A percentile compares a stretch with the other conserved stretches of the same genome.
These are phyloP conservation scores for Bostrychus sinensis DNA, from an alignment of 2,113 vertebrate species.

Conservation along the genomic window DNA sequence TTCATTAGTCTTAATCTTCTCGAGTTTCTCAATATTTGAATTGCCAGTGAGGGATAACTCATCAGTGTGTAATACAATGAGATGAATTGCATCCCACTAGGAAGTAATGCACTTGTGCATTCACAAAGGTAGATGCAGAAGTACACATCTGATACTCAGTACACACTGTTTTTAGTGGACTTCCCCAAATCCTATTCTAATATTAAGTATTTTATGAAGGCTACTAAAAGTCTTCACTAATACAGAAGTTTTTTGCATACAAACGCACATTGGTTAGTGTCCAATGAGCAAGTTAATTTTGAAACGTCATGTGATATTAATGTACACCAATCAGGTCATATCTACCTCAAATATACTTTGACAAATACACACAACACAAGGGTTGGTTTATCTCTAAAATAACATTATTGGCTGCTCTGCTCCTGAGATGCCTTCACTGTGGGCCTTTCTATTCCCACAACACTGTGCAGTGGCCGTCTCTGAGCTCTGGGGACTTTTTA, in stretches of 20 bases:
- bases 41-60: conserved; percentile 3
- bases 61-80: conserved; percentile 55
- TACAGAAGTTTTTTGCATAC: conserved; percentile 37
- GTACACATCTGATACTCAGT: background rate
- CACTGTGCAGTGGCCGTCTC: conserved; percentile 35
- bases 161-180: conserved; percentile 5
- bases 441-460: conserved; percentile 9
- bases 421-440: conserved; percentile 20
- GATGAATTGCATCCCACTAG: conserved; percentile 23
- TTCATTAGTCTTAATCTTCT: background rate
- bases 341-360: conserved; percentile 59
- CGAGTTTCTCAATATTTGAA: conserved; percentile 5
- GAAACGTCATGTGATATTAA: conserved; percentile 62
- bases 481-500: conserved; percentile 38
- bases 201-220: no score
- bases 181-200: background rate
- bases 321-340: conserved; percentile 61
- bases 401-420: conserved; percentile 13
- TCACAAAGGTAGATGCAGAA: no score
- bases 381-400: conserved; percentile 38
- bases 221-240: conserved; percentile 9
- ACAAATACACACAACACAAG: conserved; percentile 50
- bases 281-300: conserved; percentile 58
- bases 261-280: conserved; percentile 36
- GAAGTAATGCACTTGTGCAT: background rate